Base-by-base conservation (phyloP, 2,888 invertebrate genomes). In the Pachymerium ferrugineum region DNA sequence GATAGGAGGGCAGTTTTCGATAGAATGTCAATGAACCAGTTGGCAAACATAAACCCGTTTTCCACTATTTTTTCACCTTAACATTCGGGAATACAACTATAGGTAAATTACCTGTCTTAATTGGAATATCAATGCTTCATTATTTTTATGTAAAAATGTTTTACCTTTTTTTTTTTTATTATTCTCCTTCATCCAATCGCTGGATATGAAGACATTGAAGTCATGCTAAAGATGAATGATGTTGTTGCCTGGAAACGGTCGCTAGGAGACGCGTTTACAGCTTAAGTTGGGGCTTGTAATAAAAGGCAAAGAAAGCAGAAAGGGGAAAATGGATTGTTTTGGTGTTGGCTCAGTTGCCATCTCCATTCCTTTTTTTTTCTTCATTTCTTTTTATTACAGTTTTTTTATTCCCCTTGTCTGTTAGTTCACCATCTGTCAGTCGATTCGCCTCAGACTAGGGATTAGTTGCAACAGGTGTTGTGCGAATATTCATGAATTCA, bases 291-390 rank as follows among this genome's bases (percentile, higher is more conserved):
- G 62, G 1, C 62, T 28, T 28, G 28, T 62, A 62, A 62, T 28
- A 62, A 62, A 38, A 38, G 38, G 3, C n/a, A 22, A 22, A 54
- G 62, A 22, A 28, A 62, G n/a, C 62, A 62, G 28, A 25, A 62
- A 62, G 62, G 62, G 62, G 62, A 62, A 62, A 62, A 62, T 62
- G 62, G 62, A 62, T 62, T 62, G 62, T 62, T 62, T 62, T 62
- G 62, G 62, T 62, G 62, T 62, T 62, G 28, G 62, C 62, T 62
- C 62, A 62, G 62, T 62, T 62, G 62, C 62, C 62, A 62, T 62
- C 25, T 25, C 62, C 62, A 14, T 62, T 62, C 28, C 28, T 47
- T 47, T 62, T 62, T 22, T 62, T 8, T n/a, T 6, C 28, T 28
- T 28, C 22, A 25, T 62, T 62, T 62, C 22, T 28, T 62, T n/a